These are phyloP conservation scores for Prunella strophiata DNA, from an alignment of 2,797 vertebrate genomes.

Conservation along the genomic window DNA sequence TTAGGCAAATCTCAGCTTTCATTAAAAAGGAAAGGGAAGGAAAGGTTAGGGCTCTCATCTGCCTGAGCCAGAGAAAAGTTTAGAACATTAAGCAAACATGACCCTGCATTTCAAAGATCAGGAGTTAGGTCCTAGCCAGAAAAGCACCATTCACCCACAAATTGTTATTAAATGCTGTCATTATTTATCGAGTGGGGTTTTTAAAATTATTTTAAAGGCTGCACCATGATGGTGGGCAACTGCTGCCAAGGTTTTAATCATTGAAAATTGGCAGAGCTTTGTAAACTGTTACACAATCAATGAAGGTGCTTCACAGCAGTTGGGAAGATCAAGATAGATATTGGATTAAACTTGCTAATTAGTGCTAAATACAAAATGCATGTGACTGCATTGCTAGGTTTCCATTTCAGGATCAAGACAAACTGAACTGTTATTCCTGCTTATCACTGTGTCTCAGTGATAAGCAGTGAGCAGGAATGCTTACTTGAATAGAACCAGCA, in stretches of 20 bases:
- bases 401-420: neutral
- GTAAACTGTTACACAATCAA: neutral
- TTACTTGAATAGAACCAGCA: conserved; percentile 15
- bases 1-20: conserved; percentile 22
- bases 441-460: neutral
- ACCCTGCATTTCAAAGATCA: conserved; percentile 26
- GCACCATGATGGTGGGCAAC: neutral
- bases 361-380: neutral
- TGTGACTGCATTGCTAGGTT: neutral
- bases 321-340: neutral
- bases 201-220: neutral
- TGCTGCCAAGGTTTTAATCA: neutral
- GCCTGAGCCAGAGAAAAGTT: conserved; percentile 28
- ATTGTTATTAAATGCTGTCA: neutral
- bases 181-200: neutral
- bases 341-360: conserved; percentile 18
- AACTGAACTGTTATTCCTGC: neutral
- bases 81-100: conserved; percentile 17
- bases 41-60: conserved; percentile 22
- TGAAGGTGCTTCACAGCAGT: neutral
- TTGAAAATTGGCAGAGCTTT: neutral
- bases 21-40: neutral
- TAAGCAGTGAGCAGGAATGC: neutral
- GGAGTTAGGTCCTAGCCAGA: neutral
- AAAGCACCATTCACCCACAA: neutral